A percentile compares a stretch with the other conserved stretches of the same genome.
These are phyloP conservation scores for Calephelis virginiensis DNA, from an alignment of 1,140 invertebrate species.

Conservation along the genomic window DNA sequence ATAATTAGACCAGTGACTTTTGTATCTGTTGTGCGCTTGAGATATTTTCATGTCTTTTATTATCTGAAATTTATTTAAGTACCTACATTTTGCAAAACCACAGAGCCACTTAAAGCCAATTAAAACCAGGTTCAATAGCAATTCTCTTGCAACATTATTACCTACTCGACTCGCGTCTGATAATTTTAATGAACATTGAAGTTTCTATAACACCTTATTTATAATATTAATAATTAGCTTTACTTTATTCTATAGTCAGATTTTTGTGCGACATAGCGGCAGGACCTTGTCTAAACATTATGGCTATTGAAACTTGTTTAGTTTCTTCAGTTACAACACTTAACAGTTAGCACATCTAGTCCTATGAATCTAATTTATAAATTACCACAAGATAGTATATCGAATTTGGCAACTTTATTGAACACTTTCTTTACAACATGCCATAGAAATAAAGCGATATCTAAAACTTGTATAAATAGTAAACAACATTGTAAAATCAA, in stretches of 20 bases:
- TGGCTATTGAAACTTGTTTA: background rate
- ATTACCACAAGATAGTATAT: constrained; percentile 62
- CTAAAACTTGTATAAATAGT: constrained; percentile 24
- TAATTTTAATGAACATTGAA: too few relatives aligned
- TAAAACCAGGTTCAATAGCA: too few relatives aligned
- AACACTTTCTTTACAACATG: constrained; percentile 47
- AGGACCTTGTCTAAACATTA: background rate
- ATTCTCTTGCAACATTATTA: too few relatives aligned
- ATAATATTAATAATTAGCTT: too few relatives aligned
- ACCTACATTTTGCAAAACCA: too few relatives aligned
- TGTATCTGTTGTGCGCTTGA: too few relatives aligned
- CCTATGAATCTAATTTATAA: constrained; percentile 10
- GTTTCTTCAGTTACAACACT: background rate
- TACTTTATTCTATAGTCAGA: background rate
- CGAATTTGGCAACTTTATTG: constrained; percentile 73
- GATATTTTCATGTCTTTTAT: too few relatives aligned
- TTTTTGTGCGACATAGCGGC: constrained; percentile 11
- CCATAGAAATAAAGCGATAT: constrained; percentile 19
- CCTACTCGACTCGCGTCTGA: too few relatives aligned
- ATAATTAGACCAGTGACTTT: too few relatives aligned
- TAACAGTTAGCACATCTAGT: background rate
- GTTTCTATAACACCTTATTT: too few relatives aligned
- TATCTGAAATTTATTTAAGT: too few relatives aligned
- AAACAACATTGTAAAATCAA: constrained; percentile 17
- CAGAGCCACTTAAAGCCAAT: too few relatives aligned